A percentile compares a stretch with the other conserved stretches of the same genome.
Conservation (phyloP, 2,113 vertebrate species). For the Colistium nudipinnis region DNA sequence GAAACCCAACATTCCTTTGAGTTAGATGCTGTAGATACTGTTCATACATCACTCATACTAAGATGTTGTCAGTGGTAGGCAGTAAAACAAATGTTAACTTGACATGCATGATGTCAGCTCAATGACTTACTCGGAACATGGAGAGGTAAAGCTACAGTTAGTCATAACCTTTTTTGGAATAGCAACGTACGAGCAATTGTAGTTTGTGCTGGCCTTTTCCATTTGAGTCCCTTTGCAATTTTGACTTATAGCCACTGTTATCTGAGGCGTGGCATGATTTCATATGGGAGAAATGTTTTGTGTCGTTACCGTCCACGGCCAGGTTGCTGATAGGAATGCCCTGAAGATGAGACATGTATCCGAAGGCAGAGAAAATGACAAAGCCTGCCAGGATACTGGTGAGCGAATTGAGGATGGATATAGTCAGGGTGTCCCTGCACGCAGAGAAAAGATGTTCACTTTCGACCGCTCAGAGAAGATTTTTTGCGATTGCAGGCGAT, state of each 20-base stretch:
- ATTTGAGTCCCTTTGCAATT: too few relatives aligned
- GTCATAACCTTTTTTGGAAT: background rate
- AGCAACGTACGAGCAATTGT: background rate
- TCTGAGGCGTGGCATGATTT: too few relatives aligned
- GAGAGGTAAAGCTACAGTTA: too few relatives aligned
- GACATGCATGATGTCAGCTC: too few relatives aligned
- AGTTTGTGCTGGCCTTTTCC: too few relatives aligned
- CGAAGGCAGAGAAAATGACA: slow-evolving; percentile 84
- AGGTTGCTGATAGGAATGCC: slow-evolving; percentile 74
- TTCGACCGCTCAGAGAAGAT: background rate
- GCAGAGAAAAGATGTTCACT: background rate
- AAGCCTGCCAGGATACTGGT: slow-evolving; percentile 84
- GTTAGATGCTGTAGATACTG: too few relatives aligned
- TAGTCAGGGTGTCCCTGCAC: slow-evolving; percentile 80
- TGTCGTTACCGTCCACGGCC: slow-evolving; percentile 80
- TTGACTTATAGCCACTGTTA: too few relatives aligned
- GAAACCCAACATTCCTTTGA: too few relatives aligned
- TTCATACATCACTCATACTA: too few relatives aligned
- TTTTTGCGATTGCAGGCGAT: background rate
- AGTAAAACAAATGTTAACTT: too few relatives aligned
- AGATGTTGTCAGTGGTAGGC: too few relatives aligned
- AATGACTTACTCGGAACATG: too few relatives aligned
- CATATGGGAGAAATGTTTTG: background rate
- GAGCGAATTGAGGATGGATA: slow-evolving; percentile 77
- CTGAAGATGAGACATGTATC: slow-evolving; percentile 84